phyloP scores from a whole-genome alignment of 2,113 vertebrate species.

The Eublepharis macularius region DNA sequence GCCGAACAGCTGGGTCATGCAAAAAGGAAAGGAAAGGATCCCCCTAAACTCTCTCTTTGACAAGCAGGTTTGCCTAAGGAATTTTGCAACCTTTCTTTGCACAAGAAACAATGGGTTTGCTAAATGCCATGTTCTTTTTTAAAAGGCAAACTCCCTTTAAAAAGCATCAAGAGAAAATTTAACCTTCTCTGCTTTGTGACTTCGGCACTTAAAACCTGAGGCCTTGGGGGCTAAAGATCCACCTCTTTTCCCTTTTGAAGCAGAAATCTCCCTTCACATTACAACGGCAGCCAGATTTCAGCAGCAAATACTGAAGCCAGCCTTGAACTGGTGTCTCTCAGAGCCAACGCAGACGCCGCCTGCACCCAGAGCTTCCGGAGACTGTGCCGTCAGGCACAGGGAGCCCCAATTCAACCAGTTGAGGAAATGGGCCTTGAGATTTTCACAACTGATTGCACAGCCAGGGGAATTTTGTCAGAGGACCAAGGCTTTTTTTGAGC shows the following conservation, averaged over 20 bases:
- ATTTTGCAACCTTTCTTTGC: not conserved
- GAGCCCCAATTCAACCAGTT: no score
- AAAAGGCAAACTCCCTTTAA: conserved; percentile 7
- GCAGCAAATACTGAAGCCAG: not conserved
- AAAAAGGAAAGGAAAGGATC: not conserved
- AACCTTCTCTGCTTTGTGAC: not conserved
- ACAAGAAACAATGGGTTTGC: not conserved
- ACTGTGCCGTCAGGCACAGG: no score
- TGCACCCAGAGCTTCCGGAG: no score
- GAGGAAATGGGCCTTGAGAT: no score
- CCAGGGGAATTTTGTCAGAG: no score
- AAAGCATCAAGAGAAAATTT: not conserved
- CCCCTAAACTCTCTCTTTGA: not conserved
- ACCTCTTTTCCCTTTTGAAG: not conserved
- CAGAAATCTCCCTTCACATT: no score
- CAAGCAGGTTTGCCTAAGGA: not conserved
- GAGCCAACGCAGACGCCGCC: no score
- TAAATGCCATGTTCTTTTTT: not conserved
- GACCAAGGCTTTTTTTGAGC: no score
- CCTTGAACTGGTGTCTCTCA: not conserved
- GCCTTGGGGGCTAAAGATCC: not conserved
- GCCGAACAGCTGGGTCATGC: not conserved
- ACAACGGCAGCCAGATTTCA: not conserved
- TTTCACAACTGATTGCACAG: no score
- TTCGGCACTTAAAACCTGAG: not conserved